Percentiles rank a stretch among this genome's conserved stretches.
phyloP scores from a whole-genome alignment of 2,113 vertebrate species.

The Fukomys damarensis region DNA sequence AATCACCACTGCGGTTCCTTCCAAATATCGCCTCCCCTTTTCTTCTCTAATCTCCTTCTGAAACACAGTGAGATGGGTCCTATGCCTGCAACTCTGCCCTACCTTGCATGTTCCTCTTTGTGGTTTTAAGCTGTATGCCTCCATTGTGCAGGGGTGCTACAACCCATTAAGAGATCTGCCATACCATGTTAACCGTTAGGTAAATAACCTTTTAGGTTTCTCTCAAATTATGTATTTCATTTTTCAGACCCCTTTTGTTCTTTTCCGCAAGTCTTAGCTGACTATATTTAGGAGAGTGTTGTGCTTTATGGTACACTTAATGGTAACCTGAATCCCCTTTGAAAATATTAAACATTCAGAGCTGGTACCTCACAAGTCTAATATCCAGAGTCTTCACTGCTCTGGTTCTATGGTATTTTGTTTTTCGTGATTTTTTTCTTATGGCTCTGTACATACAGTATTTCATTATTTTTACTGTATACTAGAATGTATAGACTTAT shows the following conservation, averaged over 20 bases:
- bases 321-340: neutral
- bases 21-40: neutral
- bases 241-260: neutral
- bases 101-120: neutral
- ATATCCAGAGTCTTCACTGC: neutral
- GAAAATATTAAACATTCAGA: conserved; percentile 34
- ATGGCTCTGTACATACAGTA: neutral
- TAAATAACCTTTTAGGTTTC: neutral
- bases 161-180: neutral
- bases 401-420: neutral
- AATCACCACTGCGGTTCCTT: neutral
- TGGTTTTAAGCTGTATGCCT: neutral
- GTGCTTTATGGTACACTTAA: neutral
- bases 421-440: neutral
- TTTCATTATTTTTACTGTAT: neutral
- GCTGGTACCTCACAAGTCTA: neutral
- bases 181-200: neutral
- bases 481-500: neutral
- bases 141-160: neutral
- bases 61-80: neutral
- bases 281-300: neutral
- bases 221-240: neutral
- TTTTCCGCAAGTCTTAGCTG: neutral
- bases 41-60: neutral
- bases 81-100: neutral